Conservation (phyloP, 2,888 invertebrate species). For the Leptinotarsa haldemani region DNA sequence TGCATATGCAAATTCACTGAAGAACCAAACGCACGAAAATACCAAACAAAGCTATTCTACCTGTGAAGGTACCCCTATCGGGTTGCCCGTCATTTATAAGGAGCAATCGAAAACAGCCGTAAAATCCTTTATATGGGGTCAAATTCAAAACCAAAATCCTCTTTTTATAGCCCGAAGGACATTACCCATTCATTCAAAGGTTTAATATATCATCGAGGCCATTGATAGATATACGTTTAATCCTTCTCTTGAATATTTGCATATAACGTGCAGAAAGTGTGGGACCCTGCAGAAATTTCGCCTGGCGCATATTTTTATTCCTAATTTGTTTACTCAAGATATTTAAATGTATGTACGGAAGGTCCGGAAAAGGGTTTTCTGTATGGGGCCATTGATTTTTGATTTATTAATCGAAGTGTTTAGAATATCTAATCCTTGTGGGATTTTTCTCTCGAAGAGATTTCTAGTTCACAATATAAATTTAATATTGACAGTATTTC, state of each 20-base stretch:
- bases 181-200: slow-evolving; percentile 51
- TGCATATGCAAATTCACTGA: slow-evolving; percentile 39
- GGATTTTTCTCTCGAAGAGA: slow-evolving; percentile 45
- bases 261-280: slow-evolving; percentile 48
- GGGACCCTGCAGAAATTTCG: slow-evolving; percentile 44
- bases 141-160: slow-evolving; percentile 55
- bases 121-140: slow-evolving; percentile 50
- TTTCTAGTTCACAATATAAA: slow-evolving; percentile 35
- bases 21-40: slow-evolving; percentile 31
- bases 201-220: slow-evolving; percentile 53
- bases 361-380: slow-evolving; percentile 25
- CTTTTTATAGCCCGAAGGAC: slow-evolving; percentile 54
- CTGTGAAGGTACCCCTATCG: slow-evolving; percentile 48
- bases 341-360: slow-evolving; percentile 45
- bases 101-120: slow-evolving; percentile 49
- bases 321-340: slow-evolving; percentile 53
- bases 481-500: slow-evolving; percentile 33
- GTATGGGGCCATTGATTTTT: slow-evolving; percentile 50
- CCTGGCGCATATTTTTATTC: slow-evolving; percentile 48
- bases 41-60: slow-evolving; percentile 42
- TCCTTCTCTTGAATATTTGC: slow-evolving; percentile 50
- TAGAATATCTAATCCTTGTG: slow-evolving; percentile 56
- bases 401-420: slow-evolving; percentile 55
- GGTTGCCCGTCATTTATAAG: slow-evolving; percentile 51
- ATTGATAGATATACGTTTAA: slow-evolving; percentile 48